Evolutionary conservation across 2,797 vertebrate genomes (phyloP), one percentile per base, ranked within the genome.

Genomic region (Cynopterus sphinx): DNA sequence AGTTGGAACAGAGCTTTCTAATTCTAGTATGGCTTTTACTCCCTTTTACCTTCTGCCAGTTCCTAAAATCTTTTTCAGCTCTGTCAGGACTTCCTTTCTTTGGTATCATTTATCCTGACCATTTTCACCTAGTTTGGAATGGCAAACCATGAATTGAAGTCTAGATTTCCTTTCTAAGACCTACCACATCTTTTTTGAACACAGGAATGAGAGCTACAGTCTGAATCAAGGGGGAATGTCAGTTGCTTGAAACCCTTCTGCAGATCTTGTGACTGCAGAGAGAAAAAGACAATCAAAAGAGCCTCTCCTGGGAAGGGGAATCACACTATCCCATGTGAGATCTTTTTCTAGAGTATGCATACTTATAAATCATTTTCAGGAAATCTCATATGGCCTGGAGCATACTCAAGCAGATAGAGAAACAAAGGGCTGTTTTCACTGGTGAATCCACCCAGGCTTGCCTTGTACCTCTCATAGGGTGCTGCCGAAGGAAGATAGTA

Each of bases 241-340:
- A 78, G 61, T 94, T 83, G 93, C 59, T 91, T 89, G 73, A 41
- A 92, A 91, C 81, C n/a, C 90, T 78, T 94, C 83, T 93, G 90
- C 81, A 91, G 85, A 94, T 96, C 93, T 98, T 95, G 46, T 97
- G 96, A 98, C 96, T 97, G 86, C 86, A 75, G 84, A 46, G 70
- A 86, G 65, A 96, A 85, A 94, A 97, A 90, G 84, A 96, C 51
- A 73, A 71, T 71, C 65, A 95, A 88, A 86, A 33, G 94, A 88
- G 31, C 13, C 51, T 85, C n/a, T 94, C 26, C 21, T 88, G 83
- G 85, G 88, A 91, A 92, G 28, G 70, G 17, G 67, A 83, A 82
- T 92, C 61, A 96, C 57, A 79, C 39, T 71, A 68, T 91, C 65
- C 22, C 92, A 83, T 22, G 61, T 89, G 96, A 93, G 94, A 91